A percentile compares a stretch with the other conserved stretches of the same genome.
Conservation (phyloP, 2,888 invertebrate genomes). For the Drosophila trichaetosa region DNA sequence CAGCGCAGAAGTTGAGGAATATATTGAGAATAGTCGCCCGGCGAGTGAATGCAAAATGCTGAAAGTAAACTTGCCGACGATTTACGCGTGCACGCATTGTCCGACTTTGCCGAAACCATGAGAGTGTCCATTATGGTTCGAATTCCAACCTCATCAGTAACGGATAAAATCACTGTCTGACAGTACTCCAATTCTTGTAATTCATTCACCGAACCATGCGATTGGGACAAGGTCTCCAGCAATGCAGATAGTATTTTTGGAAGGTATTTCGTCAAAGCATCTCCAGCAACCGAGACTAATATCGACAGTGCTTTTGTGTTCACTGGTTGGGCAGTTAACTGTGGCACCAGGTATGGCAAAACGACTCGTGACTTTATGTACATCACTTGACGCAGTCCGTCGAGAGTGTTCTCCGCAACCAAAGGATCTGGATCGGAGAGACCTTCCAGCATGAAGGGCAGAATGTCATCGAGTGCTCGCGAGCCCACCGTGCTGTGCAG, state of each 20-base stretch:
- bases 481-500: conserved; percentile 97
- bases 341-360: conserved; percentile 97
- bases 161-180: conserved; percentile 95
- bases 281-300: conserved; percentile 97
- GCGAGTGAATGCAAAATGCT: conserved; percentile 95
- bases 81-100: conserved; percentile 88
- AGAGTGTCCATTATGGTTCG: conserved; percentile 94
- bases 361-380: conserved; percentile 97
- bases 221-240: conserved; percentile 90
- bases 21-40: conserved; percentile 94
- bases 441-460: conserved; percentile 93
- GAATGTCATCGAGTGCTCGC: conserved; percentile 97
- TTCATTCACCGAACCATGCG: conserved; percentile 89
- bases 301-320: conserved; percentile 97
- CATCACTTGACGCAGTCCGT: conserved; percentile 98
- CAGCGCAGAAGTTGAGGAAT: conserved; percentile 95
- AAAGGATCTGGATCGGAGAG: conserved; percentile 91
- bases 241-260: conserved; percentile 96
- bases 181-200: conserved; percentile 94
- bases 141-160: conserved; percentile 94
- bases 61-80: conserved; percentile 95
- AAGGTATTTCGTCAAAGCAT: conserved; percentile 95
- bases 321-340: conserved; percentile 94
- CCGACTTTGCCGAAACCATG: conserved; percentile 90
- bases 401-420: conserved; percentile 95